phyloP scores from a whole-genome alignment of 2,113 vertebrate genomes.

The Geococcyx californianus region DNA sequence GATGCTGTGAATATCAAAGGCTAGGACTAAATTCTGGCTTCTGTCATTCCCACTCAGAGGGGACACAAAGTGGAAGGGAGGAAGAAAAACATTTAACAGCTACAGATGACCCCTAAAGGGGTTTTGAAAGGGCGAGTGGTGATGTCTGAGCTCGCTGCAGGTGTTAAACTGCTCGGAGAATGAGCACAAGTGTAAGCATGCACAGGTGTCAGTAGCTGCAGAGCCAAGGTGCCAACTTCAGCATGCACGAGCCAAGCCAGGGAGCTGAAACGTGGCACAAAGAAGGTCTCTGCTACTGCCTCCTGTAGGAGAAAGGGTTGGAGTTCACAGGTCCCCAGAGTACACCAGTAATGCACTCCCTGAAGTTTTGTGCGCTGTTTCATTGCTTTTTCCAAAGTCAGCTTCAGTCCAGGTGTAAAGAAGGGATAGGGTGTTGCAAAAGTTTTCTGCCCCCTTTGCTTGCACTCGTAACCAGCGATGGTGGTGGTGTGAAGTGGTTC shows the following conservation, averaged over 20 bases:
- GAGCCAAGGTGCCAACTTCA: not conserved
- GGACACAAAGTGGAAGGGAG: not conserved
- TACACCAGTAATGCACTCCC: rapidly evolving
- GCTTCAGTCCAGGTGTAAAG: not conserved
- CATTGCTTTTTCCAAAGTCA: not conserved
- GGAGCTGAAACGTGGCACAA: not conserved
- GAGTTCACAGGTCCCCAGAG: rapidly evolving
- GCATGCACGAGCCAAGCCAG: not conserved
- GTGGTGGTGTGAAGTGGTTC: slow-evolving; percentile 12
- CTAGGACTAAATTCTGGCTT: not conserved
- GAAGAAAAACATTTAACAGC: not conserved
- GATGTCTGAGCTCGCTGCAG: not conserved
- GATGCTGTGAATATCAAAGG: not conserved
- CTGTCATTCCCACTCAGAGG: not conserved
- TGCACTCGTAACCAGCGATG: not conserved
- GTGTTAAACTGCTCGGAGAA: not conserved
- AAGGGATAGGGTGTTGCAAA: not conserved
- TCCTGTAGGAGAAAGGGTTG: rapidly evolving
- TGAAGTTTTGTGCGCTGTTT: rapidly evolving
- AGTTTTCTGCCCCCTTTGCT: not conserved
- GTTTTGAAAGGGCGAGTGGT: not conserved
- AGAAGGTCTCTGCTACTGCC: not conserved
- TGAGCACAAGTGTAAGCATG: not conserved
- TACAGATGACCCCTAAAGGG: not conserved
- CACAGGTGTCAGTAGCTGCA: not conserved